Base-by-base conservation (phyloP, 2,888 invertebrate genomes). In the Hermaeophaga mercurialis region DNA sequence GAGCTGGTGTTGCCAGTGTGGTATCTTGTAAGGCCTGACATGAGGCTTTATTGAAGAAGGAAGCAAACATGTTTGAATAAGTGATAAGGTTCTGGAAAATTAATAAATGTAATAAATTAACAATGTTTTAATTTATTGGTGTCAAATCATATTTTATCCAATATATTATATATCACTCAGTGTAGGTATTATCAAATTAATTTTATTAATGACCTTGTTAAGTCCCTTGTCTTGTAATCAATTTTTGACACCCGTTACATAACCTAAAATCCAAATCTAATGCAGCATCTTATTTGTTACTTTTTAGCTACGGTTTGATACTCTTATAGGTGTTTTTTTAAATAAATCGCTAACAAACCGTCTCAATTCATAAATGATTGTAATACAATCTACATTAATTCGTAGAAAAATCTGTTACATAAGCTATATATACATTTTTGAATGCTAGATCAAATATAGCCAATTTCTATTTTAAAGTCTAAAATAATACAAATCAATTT, bases 21-120 rank as follows among this genome's bases (percentile, higher is more conserved):
- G 53, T 61, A 48, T 54, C 61, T 58, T 64, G 62, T 50, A 62
- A 38, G 43, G 63, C 56, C 58, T 73, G 71, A 59, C 74, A 74
- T 54, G 65, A 63, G 39, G 68, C 71, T 59, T 68, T 69, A n/a
- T 71, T 61, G 45, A 73, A 63, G 12, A 74, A 61, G 22, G 71
- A 65, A 5, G 69, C 66, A 54, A 73, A 73, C 68, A 73, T 70
- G 33, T 54, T 54, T 44, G 54, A 24, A 28, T 26, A 7, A 24
- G 44, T 44, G 8, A 48, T 58, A 28, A 15, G 45, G 52, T 47
- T 22, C 60, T 61, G 26, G 17, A 49, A 47, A 55, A 57, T 41
- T 39, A 33, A 54, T 18, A 22, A 47, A 26, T 17, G 14, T 11
- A 24, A 26, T 28, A 28, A 31, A 14, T 9, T 4, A 12, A 28